Percentiles rank a stretch among this genome's conserved stretches.
phyloP scores from a whole-genome alignment of 2,888 invertebrate species.

The Horisme vitalbata region DNA sequence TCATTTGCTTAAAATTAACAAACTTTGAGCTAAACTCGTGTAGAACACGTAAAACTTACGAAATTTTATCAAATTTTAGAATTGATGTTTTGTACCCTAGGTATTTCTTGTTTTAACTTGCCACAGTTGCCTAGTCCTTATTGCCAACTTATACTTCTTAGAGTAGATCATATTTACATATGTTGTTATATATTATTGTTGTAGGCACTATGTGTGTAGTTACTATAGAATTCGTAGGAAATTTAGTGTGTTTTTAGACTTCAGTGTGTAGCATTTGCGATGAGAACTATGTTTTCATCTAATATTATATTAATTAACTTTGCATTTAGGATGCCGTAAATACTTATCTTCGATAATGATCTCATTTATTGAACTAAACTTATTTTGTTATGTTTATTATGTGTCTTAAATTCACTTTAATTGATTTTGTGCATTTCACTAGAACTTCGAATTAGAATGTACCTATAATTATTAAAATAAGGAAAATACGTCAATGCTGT shows the following conservation, averaged over 20 bases:
- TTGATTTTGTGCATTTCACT: too few species aligned
- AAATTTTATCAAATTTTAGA: slow-evolving; percentile 3
- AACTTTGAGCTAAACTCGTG: slow-evolving; percentile 16
- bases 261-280: background rate
- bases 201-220: slow-evolving; percentile 4
- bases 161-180: slow-evolving; percentile 39
- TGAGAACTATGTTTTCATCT: too few species aligned
- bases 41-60: slow-evolving; percentile 24
- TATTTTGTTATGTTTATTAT: too few species aligned
- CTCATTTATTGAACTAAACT: too few species aligned
- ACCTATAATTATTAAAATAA: slow-evolving; percentile 6
- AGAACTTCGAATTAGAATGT: too few species aligned
- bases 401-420: too few species aligned
- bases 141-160: slow-evolving; percentile 33
- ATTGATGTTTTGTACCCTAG: slow-evolving; percentile 2
- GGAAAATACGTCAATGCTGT: slow-evolving; percentile 56
- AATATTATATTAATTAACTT: too few species aligned
- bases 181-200: slow-evolving; percentile 33
- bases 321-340: background rate
- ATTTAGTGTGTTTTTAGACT: background rate
- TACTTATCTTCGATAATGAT: slow-evolving; percentile 5
- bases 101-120: slow-evolving; percentile 3
- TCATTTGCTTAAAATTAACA: slow-evolving; percentile 17
- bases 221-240: background rate
- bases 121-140: slow-evolving; percentile 22